Conservation (phyloP, 2,888 invertebrate genomes). For the Drosophila mercatorum region DNA sequence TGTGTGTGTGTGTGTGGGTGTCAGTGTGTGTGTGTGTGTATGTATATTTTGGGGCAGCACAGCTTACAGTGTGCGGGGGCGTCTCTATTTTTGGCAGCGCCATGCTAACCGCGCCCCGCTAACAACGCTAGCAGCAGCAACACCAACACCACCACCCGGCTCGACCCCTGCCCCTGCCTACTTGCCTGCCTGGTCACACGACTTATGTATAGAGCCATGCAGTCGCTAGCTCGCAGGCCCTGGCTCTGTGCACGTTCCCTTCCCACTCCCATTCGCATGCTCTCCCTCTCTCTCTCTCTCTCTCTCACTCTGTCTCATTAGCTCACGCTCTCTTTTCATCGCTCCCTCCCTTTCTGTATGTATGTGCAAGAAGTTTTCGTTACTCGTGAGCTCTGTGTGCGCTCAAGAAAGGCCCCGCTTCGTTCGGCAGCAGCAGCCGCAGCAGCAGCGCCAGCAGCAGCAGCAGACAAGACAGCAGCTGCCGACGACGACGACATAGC, state of each 20-base stretch:
- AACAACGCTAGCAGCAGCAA: neutral
- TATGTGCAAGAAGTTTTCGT: slow-evolving; percentile 73
- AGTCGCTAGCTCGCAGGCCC: slow-evolving; percentile 52
- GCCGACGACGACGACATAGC: slow-evolving; percentile 45
- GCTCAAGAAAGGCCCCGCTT: slow-evolving; percentile 81
- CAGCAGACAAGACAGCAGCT: slow-evolving; percentile 61
- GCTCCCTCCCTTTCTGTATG: slow-evolving; percentile 33
- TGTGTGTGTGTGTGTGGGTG: slow-evolving; percentile 1
- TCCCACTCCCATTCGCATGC: neutral
- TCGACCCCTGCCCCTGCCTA: slow-evolving; percentile 27
- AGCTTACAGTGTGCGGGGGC: slow-evolving; percentile 60
- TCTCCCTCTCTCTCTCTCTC: slow-evolving; percentile 15
- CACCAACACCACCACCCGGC: slow-evolving; percentile 28
- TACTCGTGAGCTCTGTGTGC: slow-evolving; percentile 66
- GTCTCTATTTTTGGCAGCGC: slow-evolving; percentile 75
- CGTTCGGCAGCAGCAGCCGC: slow-evolving; percentile 48
- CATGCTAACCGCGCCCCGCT: slow-evolving; percentile 24
- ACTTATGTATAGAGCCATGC: slow-evolving; percentile 54
- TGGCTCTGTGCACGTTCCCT: slow-evolving; percentile 43
- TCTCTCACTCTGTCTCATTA: slow-evolving; percentile 1
- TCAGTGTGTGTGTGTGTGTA: slow-evolving; percentile 19
- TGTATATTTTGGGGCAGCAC: slow-evolving; percentile 30
- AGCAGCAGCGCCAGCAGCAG: slow-evolving; percentile 41
- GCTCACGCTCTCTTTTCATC: slow-evolving; percentile 13
- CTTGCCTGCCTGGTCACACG: slow-evolving; percentile 23